These are phyloP conservation scores for Dinocampus coccinellae DNA, from an alignment of 2,888 invertebrate genomes.

Conservation along the genomic window DNA sequence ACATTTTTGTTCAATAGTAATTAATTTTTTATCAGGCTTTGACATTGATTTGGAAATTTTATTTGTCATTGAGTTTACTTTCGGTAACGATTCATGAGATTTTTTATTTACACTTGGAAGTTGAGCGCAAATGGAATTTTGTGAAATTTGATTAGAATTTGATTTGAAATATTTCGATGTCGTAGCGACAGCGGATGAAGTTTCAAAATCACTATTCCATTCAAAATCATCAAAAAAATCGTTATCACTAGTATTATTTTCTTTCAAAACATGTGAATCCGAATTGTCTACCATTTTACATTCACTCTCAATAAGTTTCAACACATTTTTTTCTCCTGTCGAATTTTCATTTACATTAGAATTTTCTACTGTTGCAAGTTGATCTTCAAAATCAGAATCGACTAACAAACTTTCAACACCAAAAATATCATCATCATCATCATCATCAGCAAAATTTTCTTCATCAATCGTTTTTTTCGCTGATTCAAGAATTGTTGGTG, in stretches of 20 bases:
- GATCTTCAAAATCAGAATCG: conserved; percentile 40
- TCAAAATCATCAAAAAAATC: conserved; percentile 43
- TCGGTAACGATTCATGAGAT: too few species aligned
- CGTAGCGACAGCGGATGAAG: conserved; percentile 2
- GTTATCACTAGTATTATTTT: background rate
- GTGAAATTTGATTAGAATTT: background rate
- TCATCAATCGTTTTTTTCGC: background rate
- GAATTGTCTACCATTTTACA: background rate
- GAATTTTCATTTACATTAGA: background rate
- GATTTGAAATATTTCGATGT: conserved; percentile 25
- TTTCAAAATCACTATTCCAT: conserved; percentile 55
- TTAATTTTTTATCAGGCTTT: background rate
- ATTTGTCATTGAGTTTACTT: background rate
- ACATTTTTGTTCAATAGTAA: background rate
- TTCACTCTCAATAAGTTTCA: background rate
- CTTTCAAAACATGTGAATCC: background rate
- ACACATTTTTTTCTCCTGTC: background rate
- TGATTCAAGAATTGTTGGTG: background rate
- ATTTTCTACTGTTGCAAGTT: conserved; percentile 16
- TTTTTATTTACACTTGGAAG: background rate
- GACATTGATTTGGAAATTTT: background rate
- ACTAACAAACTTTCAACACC: conserved; percentile 35
- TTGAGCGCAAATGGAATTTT: background rate
- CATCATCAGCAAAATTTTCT: conserved; percentile 52
- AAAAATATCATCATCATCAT: conserved; percentile 59